Evolutionary conservation across 2,113 vertebrate species (phyloP).

Genomic region (Morone chrysops): DNA sequence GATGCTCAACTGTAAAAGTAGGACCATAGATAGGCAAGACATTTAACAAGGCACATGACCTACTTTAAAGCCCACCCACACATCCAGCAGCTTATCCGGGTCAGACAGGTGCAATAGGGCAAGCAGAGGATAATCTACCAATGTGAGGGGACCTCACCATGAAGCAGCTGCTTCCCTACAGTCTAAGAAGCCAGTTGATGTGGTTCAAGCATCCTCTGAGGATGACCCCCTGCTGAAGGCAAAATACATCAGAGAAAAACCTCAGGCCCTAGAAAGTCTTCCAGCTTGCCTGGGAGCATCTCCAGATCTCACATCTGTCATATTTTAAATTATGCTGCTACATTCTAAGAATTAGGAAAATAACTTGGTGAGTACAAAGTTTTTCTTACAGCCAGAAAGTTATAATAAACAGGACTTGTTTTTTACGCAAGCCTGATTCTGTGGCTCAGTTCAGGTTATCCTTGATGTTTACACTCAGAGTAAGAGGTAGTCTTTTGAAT

Average conservation of each 20-base stretch:
- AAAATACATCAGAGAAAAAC: conserved; percentile 11
- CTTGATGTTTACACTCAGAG: not conserved
- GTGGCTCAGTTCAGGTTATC: not conserved
- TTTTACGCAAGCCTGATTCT: not conserved
- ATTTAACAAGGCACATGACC: conserved; percentile 25
- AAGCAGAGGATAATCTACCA: conserved; percentile 25
- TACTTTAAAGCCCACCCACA: conserved; percentile 25
- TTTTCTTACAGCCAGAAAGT: not conserved
- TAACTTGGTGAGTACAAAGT: not conserved
- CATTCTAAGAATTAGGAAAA: not conserved
- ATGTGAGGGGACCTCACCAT: conserved; percentile 12
- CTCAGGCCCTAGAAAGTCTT: conserved; percentile 14
- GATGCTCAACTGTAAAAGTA: conserved; percentile 90
- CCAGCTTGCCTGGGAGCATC: not conserved
- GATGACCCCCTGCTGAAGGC: not conserved
- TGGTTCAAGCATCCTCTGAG: conserved; percentile 19
- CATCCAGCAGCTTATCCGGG: conserved; percentile 17
- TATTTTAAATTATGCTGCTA: not conserved
- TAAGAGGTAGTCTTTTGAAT: not conserved
- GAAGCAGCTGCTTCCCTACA: conserved; percentile 11
- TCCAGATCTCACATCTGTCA: not conserved
- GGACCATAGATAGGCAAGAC: conserved; percentile 35
- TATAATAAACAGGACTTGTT: not conserved
- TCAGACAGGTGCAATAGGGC: conserved; percentile 33
- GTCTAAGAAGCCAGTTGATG: not conserved